These are phyloP conservation scores for Zaprionus bogoriensis DNA, from an alignment of 2,888 invertebrate genomes.

Conservation along the genomic window DNA sequence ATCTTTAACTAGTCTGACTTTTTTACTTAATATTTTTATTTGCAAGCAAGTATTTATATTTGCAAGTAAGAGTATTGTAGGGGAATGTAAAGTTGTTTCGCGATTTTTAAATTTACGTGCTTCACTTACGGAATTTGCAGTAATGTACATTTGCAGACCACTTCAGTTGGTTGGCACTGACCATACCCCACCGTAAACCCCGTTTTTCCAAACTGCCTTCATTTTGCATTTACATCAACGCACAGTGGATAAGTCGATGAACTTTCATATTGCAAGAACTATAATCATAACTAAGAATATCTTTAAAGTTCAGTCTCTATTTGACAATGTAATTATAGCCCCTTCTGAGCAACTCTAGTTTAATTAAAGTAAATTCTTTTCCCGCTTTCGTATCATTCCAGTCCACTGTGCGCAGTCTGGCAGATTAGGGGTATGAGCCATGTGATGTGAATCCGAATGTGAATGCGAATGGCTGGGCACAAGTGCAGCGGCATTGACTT, in stretches of 20 bases:
- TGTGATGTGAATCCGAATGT: constrained; percentile 30
- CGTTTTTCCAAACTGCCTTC: constrained; percentile 50
- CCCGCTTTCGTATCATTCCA: background rate
- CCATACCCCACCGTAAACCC: constrained; percentile 12
- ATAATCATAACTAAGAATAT: background rate
- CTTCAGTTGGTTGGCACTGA: constrained; percentile 61
- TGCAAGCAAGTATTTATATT: constrained; percentile 49
- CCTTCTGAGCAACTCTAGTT: too few relatives aligned
- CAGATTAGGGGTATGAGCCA: constrained; percentile 10
- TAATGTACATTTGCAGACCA: constrained; percentile 80
- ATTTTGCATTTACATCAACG: constrained; percentile 62
- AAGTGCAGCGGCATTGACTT: constrained; percentile 73
- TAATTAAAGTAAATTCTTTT: background rate
- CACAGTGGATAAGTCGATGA: constrained; percentile 1
- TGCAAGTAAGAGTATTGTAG: constrained; percentile 23
- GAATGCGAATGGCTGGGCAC: constrained; percentile 49
- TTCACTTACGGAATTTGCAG: constrained; percentile 79
- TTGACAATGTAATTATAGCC: too few relatives aligned
- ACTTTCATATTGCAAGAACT: background rate
- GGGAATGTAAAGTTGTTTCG: constrained; percentile 72
- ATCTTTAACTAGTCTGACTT: too few relatives aligned
- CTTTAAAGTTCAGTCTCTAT: too few relatives aligned
- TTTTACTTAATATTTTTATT: too few relatives aligned
- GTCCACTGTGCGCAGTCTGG: constrained; percentile 21
- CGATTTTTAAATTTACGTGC: constrained; percentile 79